These are phyloP conservation scores for Diacarnus erythraeanus DNA, from an alignment of 37 sponge, comb jelly and placozoan genomes.

Conservation along the genomic window DNA sequence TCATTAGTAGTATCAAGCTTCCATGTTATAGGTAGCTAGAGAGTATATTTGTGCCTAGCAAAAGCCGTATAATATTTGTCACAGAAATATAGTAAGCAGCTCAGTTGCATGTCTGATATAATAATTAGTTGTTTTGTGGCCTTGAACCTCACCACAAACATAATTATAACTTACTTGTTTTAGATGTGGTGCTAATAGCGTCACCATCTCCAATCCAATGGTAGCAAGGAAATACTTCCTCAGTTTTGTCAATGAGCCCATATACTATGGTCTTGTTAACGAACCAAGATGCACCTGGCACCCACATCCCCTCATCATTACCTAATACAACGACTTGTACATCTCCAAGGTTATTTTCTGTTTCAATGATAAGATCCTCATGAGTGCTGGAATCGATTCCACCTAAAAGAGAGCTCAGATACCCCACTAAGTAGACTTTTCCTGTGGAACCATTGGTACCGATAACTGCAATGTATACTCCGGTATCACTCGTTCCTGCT, in stretches of 20 bases:
- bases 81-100: no score
- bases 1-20: no score
- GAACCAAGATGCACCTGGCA: constrained; percentile 20
- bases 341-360: constrained; percentile 25
- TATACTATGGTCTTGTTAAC: constrained; percentile 20
- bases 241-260: neutral
- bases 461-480: neutral
- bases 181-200: no score
- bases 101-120: no score
- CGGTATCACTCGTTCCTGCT: neutral
- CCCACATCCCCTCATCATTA: constrained; percentile 1
- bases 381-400: neutral
- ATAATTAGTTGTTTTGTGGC: no score
- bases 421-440: neutral
- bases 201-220: constrained; percentile 45
- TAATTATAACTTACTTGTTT: no score
- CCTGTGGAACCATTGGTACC: constrained; percentile 32
- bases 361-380: constrained; percentile 40
- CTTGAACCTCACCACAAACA: no score
- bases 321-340: constrained; percentile 23
- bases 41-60: no score
- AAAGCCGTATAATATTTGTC: no score
- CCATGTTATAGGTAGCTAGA: no score
- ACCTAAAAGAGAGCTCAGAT: neutral
- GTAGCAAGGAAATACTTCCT: constrained; percentile 32